Conservation (phyloP, 1,140 invertebrate genomes). For the Subanguina moxae region DNA sequence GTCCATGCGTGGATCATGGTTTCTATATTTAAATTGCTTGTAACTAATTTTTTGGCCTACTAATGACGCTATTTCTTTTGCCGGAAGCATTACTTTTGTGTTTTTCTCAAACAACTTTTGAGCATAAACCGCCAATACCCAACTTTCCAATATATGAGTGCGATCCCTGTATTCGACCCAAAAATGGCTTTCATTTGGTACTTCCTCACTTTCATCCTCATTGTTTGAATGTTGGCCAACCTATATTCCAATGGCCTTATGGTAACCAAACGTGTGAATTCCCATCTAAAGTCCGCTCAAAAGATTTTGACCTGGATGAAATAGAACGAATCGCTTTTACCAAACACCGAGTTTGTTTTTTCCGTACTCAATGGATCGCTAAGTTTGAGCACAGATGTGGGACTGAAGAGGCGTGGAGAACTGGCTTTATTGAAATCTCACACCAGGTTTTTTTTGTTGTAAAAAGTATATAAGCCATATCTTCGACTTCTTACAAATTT, state of each 20-base stretch:
- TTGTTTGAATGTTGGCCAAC: slow-evolving; percentile 50
- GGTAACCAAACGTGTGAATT: background rate
- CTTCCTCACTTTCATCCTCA: background rate
- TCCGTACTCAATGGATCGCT: slow-evolving; percentile 29
- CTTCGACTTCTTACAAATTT: too few relatives aligned
- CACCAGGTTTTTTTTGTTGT: slow-evolving; percentile 24
- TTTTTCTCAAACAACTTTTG: background rate
- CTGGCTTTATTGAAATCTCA: slow-evolving; percentile 15
- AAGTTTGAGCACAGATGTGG: slow-evolving; percentile 29
- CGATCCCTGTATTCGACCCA: background rate
- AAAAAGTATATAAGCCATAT: too few relatives aligned
- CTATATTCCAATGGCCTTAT: slow-evolving; percentile 43
- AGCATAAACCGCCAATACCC: background rate
- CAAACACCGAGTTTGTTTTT: slow-evolving; percentile 49
- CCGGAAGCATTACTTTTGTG: background rate
- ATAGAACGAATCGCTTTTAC: slow-evolving; percentile 32
- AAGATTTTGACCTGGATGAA: slow-evolving; percentile 37
- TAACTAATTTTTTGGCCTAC: background rate
- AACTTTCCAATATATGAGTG: background rate
- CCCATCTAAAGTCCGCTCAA: slow-evolving; percentile 20
- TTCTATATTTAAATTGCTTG: background rate
- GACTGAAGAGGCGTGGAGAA: slow-evolving; percentile 11
- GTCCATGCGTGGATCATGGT: too few relatives aligned
- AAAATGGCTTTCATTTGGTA: background rate
- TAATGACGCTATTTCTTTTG: background rate